Percentiles rank a stretch among this genome's conserved stretches.
Evolutionary conservation across 1,140 invertebrate genomes (phyloP).

Genomic region (Anastatus disparis): DNA sequence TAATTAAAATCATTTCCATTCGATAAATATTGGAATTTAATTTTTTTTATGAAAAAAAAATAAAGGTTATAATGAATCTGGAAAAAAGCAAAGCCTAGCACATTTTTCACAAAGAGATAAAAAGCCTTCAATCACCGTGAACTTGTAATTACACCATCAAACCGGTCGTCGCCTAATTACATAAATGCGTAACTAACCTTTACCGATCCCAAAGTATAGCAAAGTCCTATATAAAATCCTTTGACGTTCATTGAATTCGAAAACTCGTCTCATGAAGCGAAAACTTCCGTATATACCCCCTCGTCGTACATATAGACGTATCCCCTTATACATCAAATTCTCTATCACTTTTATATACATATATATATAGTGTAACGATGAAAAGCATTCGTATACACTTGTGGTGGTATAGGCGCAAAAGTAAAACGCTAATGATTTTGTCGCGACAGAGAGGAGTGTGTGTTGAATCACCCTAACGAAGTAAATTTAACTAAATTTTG

Average conservation of each 20-base stretch:
- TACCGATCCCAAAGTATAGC: background rate
- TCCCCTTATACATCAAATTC: no score
- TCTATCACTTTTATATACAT: no score
- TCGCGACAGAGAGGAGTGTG: conserved; percentile 24
- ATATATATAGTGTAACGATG: no score
- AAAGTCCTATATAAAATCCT: conserved; percentile 23
- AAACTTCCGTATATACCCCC: background rate
- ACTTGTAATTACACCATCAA: no score
- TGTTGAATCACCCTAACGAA: conserved; percentile 10
- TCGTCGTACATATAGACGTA: background rate
- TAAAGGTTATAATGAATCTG: no score
- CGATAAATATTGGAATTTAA: no score
- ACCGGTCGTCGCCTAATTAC: background rate
- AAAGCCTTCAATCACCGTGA: no score
- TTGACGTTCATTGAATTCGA: background rate
- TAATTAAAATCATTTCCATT: no score
- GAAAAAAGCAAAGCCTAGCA: no score
- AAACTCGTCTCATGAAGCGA: conserved; percentile 2
- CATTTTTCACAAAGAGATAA: no score
- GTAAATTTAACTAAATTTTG: conserved; percentile 4
- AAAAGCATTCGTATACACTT: background rate
- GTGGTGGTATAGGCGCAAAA: conserved; percentile 15
- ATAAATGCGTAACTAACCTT: background rate
- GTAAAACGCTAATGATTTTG: conserved; percentile 32
- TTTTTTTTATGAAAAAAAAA: no score